A percentile compares a stretch with the other conserved stretches of the same genome.
These are phyloP conservation scores for Hermatobates lingyangjiaoensis DNA, from an alignment of 1,140 invertebrate genomes.

Conservation along the genomic window DNA sequence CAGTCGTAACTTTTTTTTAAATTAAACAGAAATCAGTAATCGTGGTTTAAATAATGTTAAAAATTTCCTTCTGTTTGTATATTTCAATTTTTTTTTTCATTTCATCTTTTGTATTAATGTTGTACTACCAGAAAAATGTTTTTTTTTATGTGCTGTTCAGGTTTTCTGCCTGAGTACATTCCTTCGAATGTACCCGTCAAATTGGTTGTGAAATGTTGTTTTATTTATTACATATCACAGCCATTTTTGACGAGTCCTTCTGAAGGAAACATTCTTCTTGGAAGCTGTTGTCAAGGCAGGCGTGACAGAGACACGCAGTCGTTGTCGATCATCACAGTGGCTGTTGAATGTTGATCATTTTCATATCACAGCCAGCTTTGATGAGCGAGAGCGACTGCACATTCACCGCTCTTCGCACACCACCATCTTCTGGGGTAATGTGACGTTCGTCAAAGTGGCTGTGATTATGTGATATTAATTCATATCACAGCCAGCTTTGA, in stretches of 20 bases:
- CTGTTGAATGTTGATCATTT: constrained; percentile 31
- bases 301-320: neutral
- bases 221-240: constrained; percentile 57
- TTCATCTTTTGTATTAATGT: neutral
- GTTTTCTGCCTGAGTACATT: neutral
- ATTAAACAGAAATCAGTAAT: no score
- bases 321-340: constrained; percentile 36
- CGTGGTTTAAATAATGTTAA: no score
- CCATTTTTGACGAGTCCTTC: constrained; percentile 68
- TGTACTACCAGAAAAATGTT: no score
- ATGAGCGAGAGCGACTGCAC: constrained; percentile 34
- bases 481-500: constrained; percentile 69
- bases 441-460: constrained; percentile 32
- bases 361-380: constrained; percentile 67
- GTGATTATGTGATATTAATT: constrained; percentile 29
- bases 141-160: no score
- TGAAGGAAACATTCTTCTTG: constrained; percentile 8
- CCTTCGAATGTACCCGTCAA: constrained; percentile 32
- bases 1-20: no score
- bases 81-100: neutral
- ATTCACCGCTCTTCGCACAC: constrained; percentile 13
- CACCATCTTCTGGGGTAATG: neutral
- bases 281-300: neutral
- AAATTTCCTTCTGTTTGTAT: neutral
- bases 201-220: constrained; percentile 62